Base-by-base conservation (phyloP, 2,888 invertebrate genomes). In the Sphinx pinastri region DNA sequence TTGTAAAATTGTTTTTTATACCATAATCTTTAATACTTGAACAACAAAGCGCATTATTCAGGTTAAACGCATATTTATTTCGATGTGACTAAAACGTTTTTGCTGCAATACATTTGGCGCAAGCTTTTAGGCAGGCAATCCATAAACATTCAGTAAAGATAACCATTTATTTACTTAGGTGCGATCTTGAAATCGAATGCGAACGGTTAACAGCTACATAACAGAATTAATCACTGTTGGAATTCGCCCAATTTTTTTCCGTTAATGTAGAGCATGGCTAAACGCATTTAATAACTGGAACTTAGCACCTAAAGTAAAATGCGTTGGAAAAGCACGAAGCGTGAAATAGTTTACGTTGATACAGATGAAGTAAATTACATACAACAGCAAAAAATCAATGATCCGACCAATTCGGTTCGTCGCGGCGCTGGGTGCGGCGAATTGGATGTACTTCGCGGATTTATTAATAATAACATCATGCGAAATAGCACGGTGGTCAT, bases 241-340 rank as follows among this genome's bases (percentile, higher is more conserved):
- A 63, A 11, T 13, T 63, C 63, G 13, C 16, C 13, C 47, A 25
- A 57, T 47, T 25, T 45, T 31, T 55, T 45, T 57, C 8, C 19
- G 47, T 14, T 59, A 60, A 77, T 72, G 67, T 77, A 63, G 74
- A 77, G 74, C 76, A 74, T 75, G 75, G 71, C 76, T 71, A 76
- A 79, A 71, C 31, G 72, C 66, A 19, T 70, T 68, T 73, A 74
- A 76, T 76, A 74, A 76, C 72, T 75, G 74, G 75, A 70, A 71
- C 75, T 73, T 70, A 72, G 49, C 57, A 70, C 67, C 69, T 70
- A 71, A 68, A 77, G 71, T 67, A 70, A 76, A 77, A 78, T 73
- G 70, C 70, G 63, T 75, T 72, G 71, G 72, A 74, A 72, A 68
- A 74, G 73, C 78, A 63, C 77, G 76, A 81, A 79, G 75, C 77